These are phyloP conservation scores for Spisula subtruncata DNA, from an alignment of 2,888 invertebrate genomes.

Conservation along the genomic window DNA sequence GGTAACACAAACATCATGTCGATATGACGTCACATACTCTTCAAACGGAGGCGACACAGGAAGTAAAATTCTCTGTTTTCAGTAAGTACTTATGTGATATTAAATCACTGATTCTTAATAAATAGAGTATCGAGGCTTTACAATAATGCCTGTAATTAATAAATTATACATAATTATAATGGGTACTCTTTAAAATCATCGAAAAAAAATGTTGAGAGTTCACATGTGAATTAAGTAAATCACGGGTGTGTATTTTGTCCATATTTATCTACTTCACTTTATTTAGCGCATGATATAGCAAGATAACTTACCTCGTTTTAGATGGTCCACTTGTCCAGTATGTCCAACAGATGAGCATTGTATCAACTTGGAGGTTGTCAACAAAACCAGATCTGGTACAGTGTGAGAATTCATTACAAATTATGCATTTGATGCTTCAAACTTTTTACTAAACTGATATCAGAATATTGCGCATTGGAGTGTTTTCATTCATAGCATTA, in stretches of 20 bases:
- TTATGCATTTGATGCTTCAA: not conserved
- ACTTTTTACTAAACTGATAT: not conserved
- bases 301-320: not conserved
- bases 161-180: too few relatives aligned
- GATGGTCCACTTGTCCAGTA: not conserved
- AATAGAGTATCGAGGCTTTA: too few relatives aligned
- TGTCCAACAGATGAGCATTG: constrained; percentile 4
- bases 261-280: too few relatives aligned
- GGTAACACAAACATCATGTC: constrained; percentile 27
- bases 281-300: too few relatives aligned
- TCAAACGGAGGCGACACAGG: not conserved
- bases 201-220: too few relatives aligned
- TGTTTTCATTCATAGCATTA: too few relatives aligned
- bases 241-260: too few relatives aligned
- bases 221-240: too few relatives aligned
- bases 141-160: too few relatives aligned
- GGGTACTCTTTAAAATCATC: too few relatives aligned
- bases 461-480: too few relatives aligned
- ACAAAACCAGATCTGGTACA: not conserved
- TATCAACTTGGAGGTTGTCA: constrained; percentile 24
- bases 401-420: not conserved
- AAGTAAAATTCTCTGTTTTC: not conserved
- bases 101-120: too few relatives aligned
- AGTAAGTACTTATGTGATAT: constrained; percentile 9
- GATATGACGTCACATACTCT: constrained; percentile 27